phyloP scores from a whole-genome alignment of 2,888 invertebrate species.

The Macrophya annulata region DNA sequence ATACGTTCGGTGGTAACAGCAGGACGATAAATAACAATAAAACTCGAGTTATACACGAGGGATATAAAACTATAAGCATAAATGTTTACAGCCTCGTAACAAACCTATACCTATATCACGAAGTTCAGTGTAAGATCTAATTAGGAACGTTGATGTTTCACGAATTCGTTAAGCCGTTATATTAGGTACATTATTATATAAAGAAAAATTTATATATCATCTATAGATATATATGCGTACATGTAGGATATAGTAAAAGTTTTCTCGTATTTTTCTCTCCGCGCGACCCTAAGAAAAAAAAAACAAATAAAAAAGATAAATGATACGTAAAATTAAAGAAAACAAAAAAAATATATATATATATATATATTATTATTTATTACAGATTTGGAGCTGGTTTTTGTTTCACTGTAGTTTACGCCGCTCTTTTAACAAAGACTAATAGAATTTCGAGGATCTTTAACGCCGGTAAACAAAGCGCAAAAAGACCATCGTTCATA shows the following conservation, averaged over 20 bases:
- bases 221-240: not conserved
- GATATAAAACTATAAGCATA: conserved; percentile 35
- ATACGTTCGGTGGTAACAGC: not conserved
- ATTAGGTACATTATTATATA: not conserved
- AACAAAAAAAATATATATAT: not conserved
- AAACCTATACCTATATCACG: not conserved
- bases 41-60: not conserved
- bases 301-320: too few relatives aligned
- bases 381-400: conserved; percentile 93
- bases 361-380: not conserved
- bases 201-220: not conserved
- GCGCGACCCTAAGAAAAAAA: not conserved
- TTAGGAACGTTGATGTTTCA: conserved; percentile 30
- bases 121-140: not conserved
- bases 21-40: conserved; percentile 8
- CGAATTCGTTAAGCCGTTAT: conserved; percentile 36
- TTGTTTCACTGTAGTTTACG: conserved; percentile 98
- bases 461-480: conserved; percentile 97
- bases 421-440: conserved; percentile 97
- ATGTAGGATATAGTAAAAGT: not conserved
- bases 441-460: conserved; percentile 98
- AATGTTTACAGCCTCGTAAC: conserved; percentile 22
- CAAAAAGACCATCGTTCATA: conserved; percentile 96
- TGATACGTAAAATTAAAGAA: too few relatives aligned
- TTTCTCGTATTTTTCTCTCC: not conserved